Evolutionary conservation across 2,888 invertebrate species (phyloP), one percentile per base, ranked within the genome.

Genomic region (Vannuccia rotundouncinata): DNA sequence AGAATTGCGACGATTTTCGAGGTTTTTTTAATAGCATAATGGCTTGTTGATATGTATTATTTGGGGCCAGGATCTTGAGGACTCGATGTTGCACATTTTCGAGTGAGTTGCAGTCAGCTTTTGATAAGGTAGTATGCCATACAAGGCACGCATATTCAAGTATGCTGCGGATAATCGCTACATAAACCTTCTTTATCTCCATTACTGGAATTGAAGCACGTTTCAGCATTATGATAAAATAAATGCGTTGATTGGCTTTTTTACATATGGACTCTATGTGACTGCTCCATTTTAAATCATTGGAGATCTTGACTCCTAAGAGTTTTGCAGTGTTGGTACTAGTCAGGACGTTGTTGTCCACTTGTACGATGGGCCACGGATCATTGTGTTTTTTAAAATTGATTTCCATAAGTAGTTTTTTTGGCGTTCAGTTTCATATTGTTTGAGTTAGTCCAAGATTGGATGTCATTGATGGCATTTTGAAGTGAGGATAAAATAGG

Each of bases 1-100:
- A 66, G 66, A 66, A 66, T 66, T 66, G 66, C 66, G 66, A 66
- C 66, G 66, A 66, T 66, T 66, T 66, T 66, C 66, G 66, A 66
- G 66, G 66, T 66, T 66, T 66, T 66, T 66, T 66, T 66, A 66
- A 66, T 66, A 66, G 25, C 66, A 27, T 66, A 66, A 66, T 66
- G 66, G 66, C 66, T 66, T 66, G 66, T 66, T 66, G 22, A 22
- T 66, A 66, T 66, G 66, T 66, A 66, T 66, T 66, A 66, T 66
- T 66, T 66, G 66, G 66, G 66, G 66, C 66, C 66, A 66, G 66
- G 66, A 66, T 66, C 66, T 66, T 66, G 66, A 66, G 66, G 66
- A 66, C 66, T 66, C 66, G 66, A 66, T 27, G 66, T 66, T 66
- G 25, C 66, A 66, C 66, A 66, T 66, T 66, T 66, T 66, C 66